Percentiles rank a stretch among this genome's conserved stretches.
These are phyloP conservation scores for Anthophora plumipes DNA, from an alignment of 2,888 invertebrate species.

Conservation along the genomic window DNA sequence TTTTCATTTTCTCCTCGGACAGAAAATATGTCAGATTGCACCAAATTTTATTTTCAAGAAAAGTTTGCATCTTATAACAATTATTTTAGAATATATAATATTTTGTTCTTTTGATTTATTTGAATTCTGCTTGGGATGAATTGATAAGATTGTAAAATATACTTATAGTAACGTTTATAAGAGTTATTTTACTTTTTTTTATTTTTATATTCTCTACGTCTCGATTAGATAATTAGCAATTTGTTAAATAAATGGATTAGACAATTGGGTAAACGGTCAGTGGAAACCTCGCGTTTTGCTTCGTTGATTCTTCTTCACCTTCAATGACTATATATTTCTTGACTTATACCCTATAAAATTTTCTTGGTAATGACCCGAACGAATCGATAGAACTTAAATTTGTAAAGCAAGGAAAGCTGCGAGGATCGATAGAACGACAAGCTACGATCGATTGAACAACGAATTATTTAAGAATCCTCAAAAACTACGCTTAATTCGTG, in stretches of 20 bases:
- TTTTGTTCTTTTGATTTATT: too few relatives aligned
- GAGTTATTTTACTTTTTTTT: too few relatives aligned
- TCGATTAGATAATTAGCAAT: too few relatives aligned
- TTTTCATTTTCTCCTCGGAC: not conserved
- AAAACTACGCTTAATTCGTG: not conserved
- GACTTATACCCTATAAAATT: conserved; percentile 62
- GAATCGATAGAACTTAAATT: conserved; percentile 77
- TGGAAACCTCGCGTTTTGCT: conserved; percentile 36
- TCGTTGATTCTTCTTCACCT: conserved; percentile 29
- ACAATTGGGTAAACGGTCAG: not conserved
- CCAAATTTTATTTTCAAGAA: not conserved
- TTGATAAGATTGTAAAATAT: too few relatives aligned
- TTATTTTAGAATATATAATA: not conserved
- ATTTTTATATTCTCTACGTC: too few relatives aligned
- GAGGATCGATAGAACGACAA: too few relatives aligned
- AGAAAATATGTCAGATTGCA: not conserved
- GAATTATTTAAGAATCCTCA: conserved; percentile 26
- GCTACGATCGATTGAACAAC: conserved; percentile 64
- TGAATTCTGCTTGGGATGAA: too few relatives aligned
- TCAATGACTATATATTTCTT: conserved; percentile 50
- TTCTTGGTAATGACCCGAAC: conserved; percentile 67
- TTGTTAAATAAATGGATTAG: not conserved
- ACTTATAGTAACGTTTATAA: too few relatives aligned
- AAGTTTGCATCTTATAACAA: not conserved
- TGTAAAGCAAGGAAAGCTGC: conserved; percentile 70